Conservation (phyloP, 2,888 invertebrate genomes). For the Hemithea aestivaria region DNA sequence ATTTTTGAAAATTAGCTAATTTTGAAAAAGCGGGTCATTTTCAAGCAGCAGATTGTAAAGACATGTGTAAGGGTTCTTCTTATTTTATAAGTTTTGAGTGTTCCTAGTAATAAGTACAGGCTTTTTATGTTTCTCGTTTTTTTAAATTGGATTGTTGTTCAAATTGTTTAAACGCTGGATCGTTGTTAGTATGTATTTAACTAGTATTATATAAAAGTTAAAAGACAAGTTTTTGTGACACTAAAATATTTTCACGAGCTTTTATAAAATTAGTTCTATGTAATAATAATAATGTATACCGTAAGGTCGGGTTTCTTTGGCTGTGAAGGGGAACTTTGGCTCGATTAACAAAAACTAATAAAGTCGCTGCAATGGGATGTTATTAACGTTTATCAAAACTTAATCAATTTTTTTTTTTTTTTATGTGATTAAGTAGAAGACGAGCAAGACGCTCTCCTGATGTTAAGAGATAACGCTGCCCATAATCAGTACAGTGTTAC, state of each 20-base stretch:
- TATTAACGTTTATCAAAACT: too few species aligned
- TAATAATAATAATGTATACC: conserved; percentile 40
- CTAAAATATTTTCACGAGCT: conserved; percentile 70
- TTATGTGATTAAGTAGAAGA: too few species aligned
- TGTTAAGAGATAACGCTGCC: too few species aligned
- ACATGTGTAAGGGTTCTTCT: conserved; percentile 57
- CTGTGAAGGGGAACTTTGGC: too few species aligned
- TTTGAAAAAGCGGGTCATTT: conserved; percentile 40
- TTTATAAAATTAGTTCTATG: conserved; percentile 61
- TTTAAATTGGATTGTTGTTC: conserved; percentile 49
- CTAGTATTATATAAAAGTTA: conserved; percentile 54
- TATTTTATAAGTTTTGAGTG: conserved; percentile 56
- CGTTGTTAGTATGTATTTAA: conserved; percentile 41
- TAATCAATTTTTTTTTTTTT: too few species aligned
- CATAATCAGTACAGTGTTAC: too few species aligned
- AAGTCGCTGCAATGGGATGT: too few species aligned
- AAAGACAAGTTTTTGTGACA: conserved; percentile 74
- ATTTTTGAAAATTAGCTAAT: conserved; percentile 13
- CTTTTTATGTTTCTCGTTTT: conserved; percentile 35
- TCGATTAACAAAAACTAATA: too few species aligned
- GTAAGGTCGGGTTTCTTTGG: too few species aligned
- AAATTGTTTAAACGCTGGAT: conserved; percentile 35
- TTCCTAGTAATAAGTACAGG: conserved; percentile 45
- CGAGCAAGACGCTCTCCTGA: too few species aligned
- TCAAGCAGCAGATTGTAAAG: conserved; percentile 72